Base-by-base conservation (phyloP, 2,888 invertebrate genomes). In the Oscheius onirici region DNA sequence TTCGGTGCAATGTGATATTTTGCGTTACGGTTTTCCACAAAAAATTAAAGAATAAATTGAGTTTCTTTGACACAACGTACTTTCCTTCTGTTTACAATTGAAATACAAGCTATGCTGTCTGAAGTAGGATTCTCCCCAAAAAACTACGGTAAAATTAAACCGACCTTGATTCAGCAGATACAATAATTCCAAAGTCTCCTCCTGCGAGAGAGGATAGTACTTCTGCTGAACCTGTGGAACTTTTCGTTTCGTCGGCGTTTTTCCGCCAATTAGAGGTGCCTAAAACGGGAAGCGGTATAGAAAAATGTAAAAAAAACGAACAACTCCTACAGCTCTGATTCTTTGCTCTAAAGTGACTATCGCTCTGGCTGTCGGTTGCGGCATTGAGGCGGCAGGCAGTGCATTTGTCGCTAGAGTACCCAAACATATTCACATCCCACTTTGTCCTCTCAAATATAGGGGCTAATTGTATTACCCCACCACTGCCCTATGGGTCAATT, bases 131-230 rank as follows among this genome's bases (percentile, higher is more conserved):
- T 54, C 26, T n/a, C 26, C 40, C 34, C 6, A 17, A 40, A 58
- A 58, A 11, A 52, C 11, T 54, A 24, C 11, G 3, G 34, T 17
- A 41, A 57, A n/a, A 49, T 20, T 40, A 17, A 17, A 34, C 77
- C 68, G 44, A 77, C 79, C 79, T 71, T 79, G 78, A 67, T 82
- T 81, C n/a, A 82, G 79, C 15, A 80, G 73, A 41, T 74, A 72
- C 49, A 82, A 66, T 10, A 82, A 74, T 61, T 82, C 82, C 11
- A 79, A 55, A 1, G 82, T 78, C 58, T 82, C 80, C 63, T 82
- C 82, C 57, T 82, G 80, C 40, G 80, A 79, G 55, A 82, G 71
- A 34, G 82, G 82, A 49, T 81, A 81, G 71, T 79, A 82, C 40
- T 68, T 66, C 17, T 66, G 66, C 17, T 51, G 66, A 1, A 52